A percentile compares a stretch with the other conserved stretches of the same genome.
Evolutionary conservation across 2,797 vertebrate species (phyloP).

Genomic region (Sebastes nivosus): DNA sequence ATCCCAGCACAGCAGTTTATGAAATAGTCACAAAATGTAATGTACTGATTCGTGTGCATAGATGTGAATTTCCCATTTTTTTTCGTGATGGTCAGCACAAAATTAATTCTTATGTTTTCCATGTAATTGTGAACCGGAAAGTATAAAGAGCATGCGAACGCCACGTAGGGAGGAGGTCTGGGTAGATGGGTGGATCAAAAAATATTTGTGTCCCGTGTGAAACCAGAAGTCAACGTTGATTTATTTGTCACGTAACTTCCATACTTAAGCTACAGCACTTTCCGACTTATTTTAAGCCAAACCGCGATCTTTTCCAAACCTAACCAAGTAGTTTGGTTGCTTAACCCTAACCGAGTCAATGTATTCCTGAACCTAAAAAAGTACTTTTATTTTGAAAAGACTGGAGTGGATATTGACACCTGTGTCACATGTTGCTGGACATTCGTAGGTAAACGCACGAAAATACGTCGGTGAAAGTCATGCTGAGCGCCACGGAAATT

Average conservation of each 20-base stretch:
- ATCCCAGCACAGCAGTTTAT: background rate
- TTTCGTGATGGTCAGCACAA: background rate
- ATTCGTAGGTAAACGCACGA: background rate
- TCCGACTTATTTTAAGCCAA: too few species aligned
- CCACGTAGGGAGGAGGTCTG: accelerated
- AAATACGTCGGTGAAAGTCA: too few species aligned
- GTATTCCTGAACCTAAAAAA: background rate
- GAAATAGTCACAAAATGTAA: background rate
- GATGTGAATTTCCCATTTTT: too few species aligned
- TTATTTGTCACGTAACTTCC: too few species aligned
- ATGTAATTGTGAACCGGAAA: background rate
- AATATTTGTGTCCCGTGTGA: too few species aligned
- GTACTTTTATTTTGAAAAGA: background rate
- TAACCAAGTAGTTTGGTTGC: background rate
- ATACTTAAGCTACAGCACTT: too few species aligned
- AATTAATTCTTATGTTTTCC: background rate
- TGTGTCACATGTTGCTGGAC: background rate
- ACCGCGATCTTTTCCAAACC: background rate
- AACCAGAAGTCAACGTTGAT: too few species aligned
- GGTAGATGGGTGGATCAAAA: background rate
- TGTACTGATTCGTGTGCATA: background rate
- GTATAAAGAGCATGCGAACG: background rate
- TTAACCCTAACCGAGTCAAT: background rate
- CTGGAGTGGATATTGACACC: background rate
- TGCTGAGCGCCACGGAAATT: too few species aligned